Percentiles rank a stretch among this genome's conserved stretches.
Conservation (phyloP, 2,888 invertebrate species). For the Watsonalla binaria region DNA sequence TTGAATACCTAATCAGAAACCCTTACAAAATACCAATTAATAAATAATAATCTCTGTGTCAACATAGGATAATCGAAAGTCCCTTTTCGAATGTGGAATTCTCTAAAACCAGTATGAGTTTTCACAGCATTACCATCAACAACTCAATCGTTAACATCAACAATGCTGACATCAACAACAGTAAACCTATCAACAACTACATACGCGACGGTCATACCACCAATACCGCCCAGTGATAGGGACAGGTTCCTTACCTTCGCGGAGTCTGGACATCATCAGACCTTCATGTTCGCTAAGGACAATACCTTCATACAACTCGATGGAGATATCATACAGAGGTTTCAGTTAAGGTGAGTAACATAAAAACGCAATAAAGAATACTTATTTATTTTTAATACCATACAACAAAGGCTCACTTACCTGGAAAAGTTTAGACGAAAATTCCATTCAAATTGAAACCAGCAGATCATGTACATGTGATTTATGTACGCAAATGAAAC, state of each 20-base stretch:
- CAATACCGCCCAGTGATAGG: slow-evolving; percentile 85
- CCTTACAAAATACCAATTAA: no score
- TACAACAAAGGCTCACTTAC: no score
- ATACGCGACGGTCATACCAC: slow-evolving; percentile 72
- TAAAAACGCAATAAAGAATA: no score
- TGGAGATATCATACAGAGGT: slow-evolving; percentile 92
- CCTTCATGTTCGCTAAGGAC: slow-evolving; percentile 95
- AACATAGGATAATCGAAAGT: no score
- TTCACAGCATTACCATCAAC: slow-evolving; percentile 59
- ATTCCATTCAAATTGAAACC: no score
- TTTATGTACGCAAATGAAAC: no score
- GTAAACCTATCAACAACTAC: slow-evolving; percentile 65
- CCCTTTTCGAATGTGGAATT: no score
- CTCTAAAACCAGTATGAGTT: not conserved
- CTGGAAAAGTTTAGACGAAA: no score
- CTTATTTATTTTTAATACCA: no score
- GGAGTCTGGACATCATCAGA: slow-evolving; percentile 89
- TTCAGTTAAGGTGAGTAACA: slow-evolving; percentile 87
- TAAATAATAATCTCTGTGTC: no score
- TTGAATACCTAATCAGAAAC: no score
- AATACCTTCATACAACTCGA: slow-evolving; percentile 94
- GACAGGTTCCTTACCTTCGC: slow-evolving; percentile 90
- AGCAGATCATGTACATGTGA: no score
- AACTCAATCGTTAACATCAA: slow-evolving; percentile 46
- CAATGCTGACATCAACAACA: slow-evolving; percentile 52